These are phyloP conservation scores for Elachura formosa DNA, from an alignment of 2,113 vertebrate species.

Conservation along the genomic window DNA sequence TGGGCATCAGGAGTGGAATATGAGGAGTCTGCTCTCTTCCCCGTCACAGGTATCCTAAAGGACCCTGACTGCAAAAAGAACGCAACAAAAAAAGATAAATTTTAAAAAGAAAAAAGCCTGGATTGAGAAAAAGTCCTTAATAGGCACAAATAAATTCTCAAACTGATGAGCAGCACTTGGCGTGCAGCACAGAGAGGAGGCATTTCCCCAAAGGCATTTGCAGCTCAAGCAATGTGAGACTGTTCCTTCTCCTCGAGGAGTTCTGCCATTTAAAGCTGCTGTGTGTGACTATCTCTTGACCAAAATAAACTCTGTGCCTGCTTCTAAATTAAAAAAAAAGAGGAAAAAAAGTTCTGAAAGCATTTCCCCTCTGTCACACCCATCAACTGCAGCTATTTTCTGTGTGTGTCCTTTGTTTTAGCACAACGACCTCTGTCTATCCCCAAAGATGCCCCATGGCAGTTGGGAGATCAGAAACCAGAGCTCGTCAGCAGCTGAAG, in stretches of 20 bases:
- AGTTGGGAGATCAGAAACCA: neutral
- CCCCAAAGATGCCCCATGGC: slow-evolving; percentile 4
- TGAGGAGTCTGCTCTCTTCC: neutral
- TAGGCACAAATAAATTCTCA: neutral
- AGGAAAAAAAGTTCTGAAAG: neutral
- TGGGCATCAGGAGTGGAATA: rapidly evolving
- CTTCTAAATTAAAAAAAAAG: neutral
- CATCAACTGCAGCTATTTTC: slow-evolving; percentile 37
- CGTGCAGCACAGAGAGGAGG: neutral
- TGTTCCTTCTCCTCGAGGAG: neutral
- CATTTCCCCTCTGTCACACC: slow-evolving; percentile 49
- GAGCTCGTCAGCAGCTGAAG: slow-evolving; percentile 3
- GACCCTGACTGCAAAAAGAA: neutral
- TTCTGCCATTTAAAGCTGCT: neutral
- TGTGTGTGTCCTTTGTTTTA: slow-evolving; percentile 31
- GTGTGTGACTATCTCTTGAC: slow-evolving; percentile 25
- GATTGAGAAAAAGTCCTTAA: neutral
- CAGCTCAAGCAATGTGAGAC: neutral
- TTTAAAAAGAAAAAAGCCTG: neutral
- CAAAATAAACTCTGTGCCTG: slow-evolving; percentile 34
- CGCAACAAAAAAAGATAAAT: neutral
- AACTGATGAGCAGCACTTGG: neutral
- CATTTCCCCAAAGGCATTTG: neutral
- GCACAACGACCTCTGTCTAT: slow-evolving; percentile 37
- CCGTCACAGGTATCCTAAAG: neutral